These are phyloP conservation scores for Bufotes viridis DNA, from an alignment of 2,797 vertebrate genomes.

Conservation along the genomic window DNA sequence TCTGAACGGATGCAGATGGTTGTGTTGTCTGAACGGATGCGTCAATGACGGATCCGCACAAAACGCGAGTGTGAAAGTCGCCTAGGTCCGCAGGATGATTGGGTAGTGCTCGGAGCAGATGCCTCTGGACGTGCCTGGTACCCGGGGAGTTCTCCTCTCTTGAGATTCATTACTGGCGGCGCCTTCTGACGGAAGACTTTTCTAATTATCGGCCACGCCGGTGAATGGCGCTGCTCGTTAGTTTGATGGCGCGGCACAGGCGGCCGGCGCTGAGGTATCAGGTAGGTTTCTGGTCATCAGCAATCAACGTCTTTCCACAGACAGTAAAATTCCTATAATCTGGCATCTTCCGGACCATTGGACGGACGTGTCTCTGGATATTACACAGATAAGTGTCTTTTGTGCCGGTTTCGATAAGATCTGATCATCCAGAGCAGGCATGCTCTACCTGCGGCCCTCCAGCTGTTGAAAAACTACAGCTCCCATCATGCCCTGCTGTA, in stretches of 20 bases:
- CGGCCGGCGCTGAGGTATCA: background rate
- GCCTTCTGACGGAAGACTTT: background rate
- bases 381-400: no score
- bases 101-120: background rate
- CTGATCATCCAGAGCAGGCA: no score
- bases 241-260: background rate
- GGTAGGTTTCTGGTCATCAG: background rate
- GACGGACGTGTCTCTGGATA: no score
- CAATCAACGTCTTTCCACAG: background rate
- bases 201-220: conserved; percentile 2
- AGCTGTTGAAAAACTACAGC: no score
- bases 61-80: no score
- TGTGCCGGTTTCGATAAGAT: no score
- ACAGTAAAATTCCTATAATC: background rate
- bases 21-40: no score
- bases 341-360: background rate
- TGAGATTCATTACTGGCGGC: background rate
- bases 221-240: background rate
- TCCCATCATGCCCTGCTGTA: no score
- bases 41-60: no score
- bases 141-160: background rate
- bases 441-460: no score
- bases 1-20: no score
- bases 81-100: background rate
- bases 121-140: background rate